Evolutionary conservation across 2,888 invertebrate species (phyloP).

Genomic region (Nudaria mundana): DNA sequence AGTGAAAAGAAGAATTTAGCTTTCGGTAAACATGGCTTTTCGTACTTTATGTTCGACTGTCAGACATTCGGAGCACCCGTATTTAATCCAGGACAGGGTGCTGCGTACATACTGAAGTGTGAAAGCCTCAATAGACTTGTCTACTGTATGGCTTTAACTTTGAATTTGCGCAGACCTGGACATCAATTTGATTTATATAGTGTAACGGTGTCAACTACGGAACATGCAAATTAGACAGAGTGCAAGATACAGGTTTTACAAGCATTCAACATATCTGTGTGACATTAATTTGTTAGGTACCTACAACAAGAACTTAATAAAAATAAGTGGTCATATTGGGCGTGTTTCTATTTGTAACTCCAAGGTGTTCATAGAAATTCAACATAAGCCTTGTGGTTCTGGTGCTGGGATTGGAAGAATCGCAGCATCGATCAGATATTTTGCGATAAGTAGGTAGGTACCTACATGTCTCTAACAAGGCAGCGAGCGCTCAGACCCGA

Average conservation of each 20-base stretch:
- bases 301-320: no score
- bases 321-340: no score
- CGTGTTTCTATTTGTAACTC: no score
- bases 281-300: no score
- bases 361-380: no score
- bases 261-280: background rate
- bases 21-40: constrained; percentile 72
- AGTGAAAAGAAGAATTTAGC: constrained; percentile 76
- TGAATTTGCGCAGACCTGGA: constrained; percentile 79
- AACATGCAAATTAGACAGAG: constrained; percentile 48
- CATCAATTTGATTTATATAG: constrained; percentile 77
- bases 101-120: constrained; percentile 82
- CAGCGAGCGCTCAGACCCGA: no score
- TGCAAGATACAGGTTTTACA: background rate
- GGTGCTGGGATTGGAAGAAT: no score
- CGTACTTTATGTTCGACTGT: constrained; percentile 86
- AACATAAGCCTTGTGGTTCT: no score
- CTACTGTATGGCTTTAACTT: constrained; percentile 82
- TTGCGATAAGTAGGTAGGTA: no score
- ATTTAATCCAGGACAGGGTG: constrained; percentile 80
- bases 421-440: no score
- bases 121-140: constrained; percentile 82
- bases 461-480: no score
- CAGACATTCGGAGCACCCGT: constrained; percentile 82
- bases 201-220: constrained; percentile 43